Percentiles rank a stretch among this genome's conserved stretches.
Evolutionary conservation across 2,888 invertebrate species (phyloP).

Genomic region (Volucella bombylans): DNA sequence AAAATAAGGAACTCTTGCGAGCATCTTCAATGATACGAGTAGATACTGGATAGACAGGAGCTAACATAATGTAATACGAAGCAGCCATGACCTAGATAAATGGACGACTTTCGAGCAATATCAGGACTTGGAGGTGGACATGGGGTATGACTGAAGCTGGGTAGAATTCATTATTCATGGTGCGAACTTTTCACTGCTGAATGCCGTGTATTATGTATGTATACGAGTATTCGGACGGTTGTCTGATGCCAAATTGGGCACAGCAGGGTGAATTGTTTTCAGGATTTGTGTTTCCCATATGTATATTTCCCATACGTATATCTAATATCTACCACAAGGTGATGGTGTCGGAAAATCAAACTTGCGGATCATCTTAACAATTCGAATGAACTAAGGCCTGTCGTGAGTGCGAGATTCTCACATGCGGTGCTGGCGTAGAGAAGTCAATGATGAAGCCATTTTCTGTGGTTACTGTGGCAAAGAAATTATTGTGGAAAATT

Average conservation of each 20-base stretch:
- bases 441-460: not conserved
- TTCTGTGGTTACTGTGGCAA: conserved; percentile 8
- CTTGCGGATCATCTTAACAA: conserved; percentile 47
- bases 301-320: too few relatives aligned
- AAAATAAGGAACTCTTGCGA: conserved; percentile 12
- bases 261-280: not conserved
- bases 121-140: not conserved
- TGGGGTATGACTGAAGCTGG: not conserved
- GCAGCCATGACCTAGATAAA: conserved; percentile 23
- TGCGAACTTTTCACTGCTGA: conserved; percentile 17
- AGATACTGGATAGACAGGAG: not conserved
- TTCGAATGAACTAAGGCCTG: conserved; percentile 10
- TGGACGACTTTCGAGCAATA: conserved; percentile 18
- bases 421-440: not conserved
- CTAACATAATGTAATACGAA: not conserved
- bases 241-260: not conserved
- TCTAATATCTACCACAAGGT: not conserved
- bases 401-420: not conserved
- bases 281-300: too few relatives aligned
- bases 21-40: conserved; percentile 8
- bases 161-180: conserved; percentile 38
- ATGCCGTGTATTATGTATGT: not conserved
- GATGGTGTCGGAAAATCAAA: conserved; percentile 21
- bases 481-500: conserved; percentile 16
- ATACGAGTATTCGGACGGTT: not conserved